A percentile compares a stretch with the other conserved stretches of the same genome.
Evolutionary conservation across 2,797 vertebrate species (phyloP).

Genomic region (Galaxias olidus): DNA sequence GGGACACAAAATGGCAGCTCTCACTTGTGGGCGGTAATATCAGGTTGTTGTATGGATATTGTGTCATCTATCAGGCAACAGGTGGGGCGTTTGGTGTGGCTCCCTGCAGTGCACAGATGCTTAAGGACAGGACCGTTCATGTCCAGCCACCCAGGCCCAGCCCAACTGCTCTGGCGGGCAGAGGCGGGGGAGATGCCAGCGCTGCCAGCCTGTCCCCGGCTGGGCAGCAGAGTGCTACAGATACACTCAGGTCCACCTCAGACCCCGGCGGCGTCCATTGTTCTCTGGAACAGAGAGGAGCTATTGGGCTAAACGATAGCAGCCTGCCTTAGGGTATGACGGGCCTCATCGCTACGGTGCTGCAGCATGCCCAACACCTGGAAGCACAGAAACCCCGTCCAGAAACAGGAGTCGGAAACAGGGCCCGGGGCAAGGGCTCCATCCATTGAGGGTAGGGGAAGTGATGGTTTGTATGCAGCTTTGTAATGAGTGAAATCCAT

Average conservation of each 20-base stretch:
- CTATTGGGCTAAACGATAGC: constrained; percentile 1
- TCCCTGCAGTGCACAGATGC: constrained; percentile 46
- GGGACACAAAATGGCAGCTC: neutral
- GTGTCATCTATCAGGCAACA: constrained; percentile 45
- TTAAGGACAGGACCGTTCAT: constrained; percentile 45
- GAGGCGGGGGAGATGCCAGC: constrained; percentile 3
- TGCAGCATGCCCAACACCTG: neutral
- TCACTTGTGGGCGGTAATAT: constrained; percentile 11
- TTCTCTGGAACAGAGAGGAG: neutral
- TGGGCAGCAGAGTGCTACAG: constrained; percentile 15
- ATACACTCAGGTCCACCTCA: neutral
- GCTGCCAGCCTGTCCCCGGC: constrained; percentile 31
- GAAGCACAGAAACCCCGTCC: neutral
- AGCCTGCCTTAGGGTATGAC: neutral
- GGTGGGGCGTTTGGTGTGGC: constrained; percentile 27
- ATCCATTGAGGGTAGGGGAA: neutral
- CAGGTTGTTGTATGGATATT: constrained; percentile 35
- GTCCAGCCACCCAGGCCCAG: constrained; percentile 20
- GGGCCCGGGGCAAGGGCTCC: neutral
- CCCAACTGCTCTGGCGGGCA: constrained; percentile 28
- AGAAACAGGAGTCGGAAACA: neutral
- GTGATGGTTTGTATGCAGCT: neutral
- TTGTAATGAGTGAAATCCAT: constrained; percentile 2
- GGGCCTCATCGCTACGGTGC: neutral
- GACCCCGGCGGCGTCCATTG: neutral